Conservation (phyloP, 2,113 vertebrate species). For the Microtus oregoni region DNA sequence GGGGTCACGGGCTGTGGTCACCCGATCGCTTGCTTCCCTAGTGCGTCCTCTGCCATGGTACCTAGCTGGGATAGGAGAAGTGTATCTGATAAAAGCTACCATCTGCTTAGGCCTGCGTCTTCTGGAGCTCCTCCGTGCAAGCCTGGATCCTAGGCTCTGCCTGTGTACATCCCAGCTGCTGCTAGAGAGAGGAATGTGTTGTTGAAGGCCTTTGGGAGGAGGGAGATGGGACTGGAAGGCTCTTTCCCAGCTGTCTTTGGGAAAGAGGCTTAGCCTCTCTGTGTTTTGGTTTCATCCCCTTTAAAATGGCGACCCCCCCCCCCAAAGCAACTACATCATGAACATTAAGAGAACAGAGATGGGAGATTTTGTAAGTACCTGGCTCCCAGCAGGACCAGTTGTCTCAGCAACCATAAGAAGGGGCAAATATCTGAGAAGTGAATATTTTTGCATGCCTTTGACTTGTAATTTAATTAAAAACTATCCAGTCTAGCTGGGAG, state of each 20-base stretch:
- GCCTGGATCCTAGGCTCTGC: not conserved
- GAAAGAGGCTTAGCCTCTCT: not conserved
- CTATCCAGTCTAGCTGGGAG: no score
- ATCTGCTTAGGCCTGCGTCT: fast-evolving
- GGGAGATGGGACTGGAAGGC: not conserved
- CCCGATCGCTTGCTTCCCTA: not conserved
- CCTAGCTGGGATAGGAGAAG: conserved; percentile 34
- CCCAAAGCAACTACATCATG: not conserved
- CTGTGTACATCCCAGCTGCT: not conserved
- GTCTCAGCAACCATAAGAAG: not conserved
- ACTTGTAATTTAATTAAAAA: not conserved
- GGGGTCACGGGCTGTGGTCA: conserved; percentile 70
- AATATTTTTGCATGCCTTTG: not conserved
- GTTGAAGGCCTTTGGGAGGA: not conserved
- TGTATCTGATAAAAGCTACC: not conserved
- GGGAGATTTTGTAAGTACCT: not conserved
- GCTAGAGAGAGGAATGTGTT: not conserved
- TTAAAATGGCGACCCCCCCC: not conserved
- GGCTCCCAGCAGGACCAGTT: not conserved
- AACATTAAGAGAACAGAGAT: not conserved
- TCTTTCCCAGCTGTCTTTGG: not conserved
- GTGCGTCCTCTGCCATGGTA: not conserved
- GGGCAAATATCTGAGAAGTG: not conserved
- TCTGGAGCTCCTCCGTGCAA: not conserved
- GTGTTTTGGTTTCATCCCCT: not conserved